phyloP scores from a whole-genome alignment of 2,888 invertebrate species.

The Zelleria hepariella region DNA sequence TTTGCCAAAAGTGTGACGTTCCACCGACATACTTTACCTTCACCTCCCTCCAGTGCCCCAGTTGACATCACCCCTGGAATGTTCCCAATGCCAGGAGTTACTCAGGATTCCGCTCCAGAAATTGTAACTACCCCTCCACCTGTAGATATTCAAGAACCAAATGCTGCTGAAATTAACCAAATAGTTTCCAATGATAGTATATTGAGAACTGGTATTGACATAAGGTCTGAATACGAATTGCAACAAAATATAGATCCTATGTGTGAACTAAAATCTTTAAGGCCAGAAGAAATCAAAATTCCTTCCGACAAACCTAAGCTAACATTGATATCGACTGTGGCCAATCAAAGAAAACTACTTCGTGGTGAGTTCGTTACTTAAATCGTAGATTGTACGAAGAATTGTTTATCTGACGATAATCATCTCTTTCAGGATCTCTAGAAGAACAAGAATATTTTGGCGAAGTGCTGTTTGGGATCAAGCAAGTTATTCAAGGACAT shows the following conservation, averaged over 20 bases:
- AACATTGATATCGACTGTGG: conserved; percentile 68
- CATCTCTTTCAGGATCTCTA: conserved; percentile 66
- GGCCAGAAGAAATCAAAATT: conserved; percentile 67
- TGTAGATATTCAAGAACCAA: not conserved
- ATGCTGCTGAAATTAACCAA: not conserved
- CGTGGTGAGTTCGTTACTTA: conserved; percentile 50
- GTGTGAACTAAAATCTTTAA: conserved; percentile 49
- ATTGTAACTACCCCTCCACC: conserved; percentile 25
- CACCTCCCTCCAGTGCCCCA: conserved; percentile 76
- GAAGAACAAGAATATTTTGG: conserved; percentile 87
- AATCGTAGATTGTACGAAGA: not conserved
- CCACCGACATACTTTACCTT: conserved; percentile 86
- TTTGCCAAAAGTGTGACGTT: conserved; percentile 91
- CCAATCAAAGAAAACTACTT: conserved; percentile 72
- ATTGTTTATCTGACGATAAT: conserved; percentile 8
- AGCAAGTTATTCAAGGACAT: conserved; percentile 84
- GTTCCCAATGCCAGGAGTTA: conserved; percentile 47
- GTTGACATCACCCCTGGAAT: conserved; percentile 41
- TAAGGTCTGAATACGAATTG: conserved; percentile 40
- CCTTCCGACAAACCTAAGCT: conserved; percentile 71
- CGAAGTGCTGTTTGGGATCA: conserved; percentile 83
- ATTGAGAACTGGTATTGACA: conserved; percentile 11
- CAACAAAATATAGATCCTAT: conserved; percentile 40
- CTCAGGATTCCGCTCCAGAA: conserved; percentile 17
- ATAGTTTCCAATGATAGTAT: not conserved